These are phyloP conservation scores for Centropyge bicolor DNA, from an alignment of 2,797 vertebrate species.

Conservation along the genomic window DNA sequence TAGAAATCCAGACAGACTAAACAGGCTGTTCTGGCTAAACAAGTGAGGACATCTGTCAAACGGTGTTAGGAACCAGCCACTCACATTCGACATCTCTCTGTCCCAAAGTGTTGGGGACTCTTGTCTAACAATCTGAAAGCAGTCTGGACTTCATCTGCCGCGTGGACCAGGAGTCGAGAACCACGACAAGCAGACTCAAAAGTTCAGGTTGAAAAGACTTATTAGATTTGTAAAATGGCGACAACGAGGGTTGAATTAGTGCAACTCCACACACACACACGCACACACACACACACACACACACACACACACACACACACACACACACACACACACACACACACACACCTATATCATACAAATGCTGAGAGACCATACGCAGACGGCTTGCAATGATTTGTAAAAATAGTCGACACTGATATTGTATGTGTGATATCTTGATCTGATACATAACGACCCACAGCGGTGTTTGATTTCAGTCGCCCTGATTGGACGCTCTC, in stretches of 20 bases:
- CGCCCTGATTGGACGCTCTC: constrained; percentile 41
- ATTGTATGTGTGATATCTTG: constrained; percentile 15
- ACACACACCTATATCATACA: background rate
- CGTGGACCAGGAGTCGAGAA: constrained; percentile 37
- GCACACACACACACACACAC: background rate
- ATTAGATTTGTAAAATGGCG: background rate
- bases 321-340: background rate
- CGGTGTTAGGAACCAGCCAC: constrained; percentile 22
- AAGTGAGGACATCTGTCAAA: constrained; percentile 43
- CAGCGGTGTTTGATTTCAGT: constrained; percentile 46
- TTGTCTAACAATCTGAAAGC: constrained; percentile 54
- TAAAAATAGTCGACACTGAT: constrained; percentile 27
- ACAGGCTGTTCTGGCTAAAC: constrained; percentile 60
- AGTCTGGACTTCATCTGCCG: constrained; percentile 75
- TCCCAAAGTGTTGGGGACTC: constrained; percentile 40
- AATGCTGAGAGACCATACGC: constrained; percentile 7
- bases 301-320: background rate
- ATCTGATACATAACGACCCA: constrained; percentile 43
- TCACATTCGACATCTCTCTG: constrained; percentile 14
- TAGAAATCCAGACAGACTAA: constrained; percentile 34
- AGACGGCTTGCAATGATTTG: constrained; percentile 21
- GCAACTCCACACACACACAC: background rate
- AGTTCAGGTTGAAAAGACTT: too few species aligned
- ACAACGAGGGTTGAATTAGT: too few species aligned
- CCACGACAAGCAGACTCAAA: constrained; percentile 19